Base-by-base conservation (phyloP, 1,140 invertebrate species). In the Carposina sasakii region DNA sequence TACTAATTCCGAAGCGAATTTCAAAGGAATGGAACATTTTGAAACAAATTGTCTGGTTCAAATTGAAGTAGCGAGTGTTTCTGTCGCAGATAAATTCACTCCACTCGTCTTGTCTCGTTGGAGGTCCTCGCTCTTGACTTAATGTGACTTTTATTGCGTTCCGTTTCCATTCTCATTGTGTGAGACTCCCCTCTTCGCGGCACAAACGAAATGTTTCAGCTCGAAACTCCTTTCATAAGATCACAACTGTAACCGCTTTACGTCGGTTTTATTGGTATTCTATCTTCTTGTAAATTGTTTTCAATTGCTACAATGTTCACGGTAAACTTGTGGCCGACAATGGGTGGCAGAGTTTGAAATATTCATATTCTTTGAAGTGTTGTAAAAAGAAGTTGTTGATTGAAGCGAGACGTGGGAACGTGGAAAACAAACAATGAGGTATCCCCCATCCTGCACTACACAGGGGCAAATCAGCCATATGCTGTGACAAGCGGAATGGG, bases 71-170 rank as follows among this genome's bases (percentile, higher is more conserved):
- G 22, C 28, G 23, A 16, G 46, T 57, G 43, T 47, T 39, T 44
- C 16, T 43, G 36, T 23, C 52, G 36, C 40, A 54, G 58, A 63
- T 60, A 67, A 62, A 63, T 66, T 68, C 56, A 66, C 60, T 60
- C 37, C 52, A 41, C 23, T 52, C 52, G 33, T 37, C 28, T 34
- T 15, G 31, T 40, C 24, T 45, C 54, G 23, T 41, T n/a, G 31
- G 39, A 63, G 50, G 55, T 60, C 63, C 60, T 62, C 45, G 53
- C 64, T 67, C 67, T 67, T 57, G 69, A 72, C 64, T 72, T 72
- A 72, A 72, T 70, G 67, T 61, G 69, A 72, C 69, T 72, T 72
- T 72, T 72, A 72, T 72, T 70, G 49, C 69, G 37, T 63, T 58
- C 58, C 52, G 55, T 60, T 72, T 60, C 55, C 59, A 64, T 45